phyloP scores from a whole-genome alignment of 2,113 vertebrate species.

The Tonatia bakeri region DNA sequence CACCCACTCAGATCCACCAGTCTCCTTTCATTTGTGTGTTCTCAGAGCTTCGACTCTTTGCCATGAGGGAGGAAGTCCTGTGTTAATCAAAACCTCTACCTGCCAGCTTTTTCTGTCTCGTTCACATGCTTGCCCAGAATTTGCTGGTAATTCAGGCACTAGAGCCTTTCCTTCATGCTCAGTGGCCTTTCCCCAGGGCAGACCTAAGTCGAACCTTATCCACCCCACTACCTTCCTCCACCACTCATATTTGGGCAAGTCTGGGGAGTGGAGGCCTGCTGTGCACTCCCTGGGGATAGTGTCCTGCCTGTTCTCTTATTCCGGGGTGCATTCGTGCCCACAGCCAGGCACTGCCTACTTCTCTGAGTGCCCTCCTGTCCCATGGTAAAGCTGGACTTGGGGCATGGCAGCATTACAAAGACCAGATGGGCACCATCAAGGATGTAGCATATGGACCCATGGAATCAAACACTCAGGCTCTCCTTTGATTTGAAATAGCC shows the following conservation, averaged over 20 bases:
- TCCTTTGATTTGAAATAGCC: not conserved
- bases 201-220: not conserved
- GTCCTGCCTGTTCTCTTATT: not conserved
- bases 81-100: not conserved
- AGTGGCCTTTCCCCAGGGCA: no score
- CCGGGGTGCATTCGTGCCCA: accelerated
- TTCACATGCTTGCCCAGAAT: not conserved
- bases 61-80: no score
- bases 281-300: accelerated
- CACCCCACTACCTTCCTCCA: not conserved
- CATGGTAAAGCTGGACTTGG: not conserved
- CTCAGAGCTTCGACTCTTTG: not conserved
- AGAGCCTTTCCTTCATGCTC: not conserved
- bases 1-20: accelerated
- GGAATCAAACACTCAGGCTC: not conserved
- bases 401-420: not conserved
- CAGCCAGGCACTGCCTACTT: not conserved
- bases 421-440: not conserved
- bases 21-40: not conserved
- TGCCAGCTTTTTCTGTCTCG: not conserved
- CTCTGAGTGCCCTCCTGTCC: not conserved
- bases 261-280: no score
- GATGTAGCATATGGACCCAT: no score
- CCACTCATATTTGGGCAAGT: no score
- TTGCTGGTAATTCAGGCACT: not conserved